Percentiles rank a stretch among this genome's conserved stretches.
Evolutionary conservation across 1,140 invertebrate genomes (phyloP).

Genomic region (Lasioglossum albipes): DNA sequence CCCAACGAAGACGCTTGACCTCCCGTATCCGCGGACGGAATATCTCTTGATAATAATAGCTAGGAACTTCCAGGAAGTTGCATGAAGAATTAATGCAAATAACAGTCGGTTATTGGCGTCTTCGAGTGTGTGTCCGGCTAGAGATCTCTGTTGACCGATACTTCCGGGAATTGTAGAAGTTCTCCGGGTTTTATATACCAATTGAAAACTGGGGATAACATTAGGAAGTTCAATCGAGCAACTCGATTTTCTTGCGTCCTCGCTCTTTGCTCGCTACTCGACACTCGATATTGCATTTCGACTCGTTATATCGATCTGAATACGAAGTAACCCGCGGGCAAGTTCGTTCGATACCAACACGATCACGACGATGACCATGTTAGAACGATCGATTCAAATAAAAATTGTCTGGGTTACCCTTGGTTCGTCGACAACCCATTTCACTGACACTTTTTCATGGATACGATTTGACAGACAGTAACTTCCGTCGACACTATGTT

Average conservation of each 20-base stretch:
- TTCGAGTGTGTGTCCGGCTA: constrained; percentile 49
- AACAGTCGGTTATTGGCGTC: constrained; percentile 66
- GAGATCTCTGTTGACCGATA: constrained; percentile 65
- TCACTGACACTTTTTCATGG: too few species aligned
- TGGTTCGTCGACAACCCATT: too few species aligned
- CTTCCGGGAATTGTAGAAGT: constrained; percentile 51
- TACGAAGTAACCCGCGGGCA: constrained; percentile 10
- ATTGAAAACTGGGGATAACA: constrained; percentile 57
- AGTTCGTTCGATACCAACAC: too few species aligned
- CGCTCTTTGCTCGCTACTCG: constrained; percentile 34
- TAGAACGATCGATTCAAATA: too few species aligned
- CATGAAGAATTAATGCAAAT: constrained; percentile 64
- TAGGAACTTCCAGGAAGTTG: constrained; percentile 40
- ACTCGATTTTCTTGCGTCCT: constrained; percentile 59
- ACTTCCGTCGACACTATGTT: too few species aligned
- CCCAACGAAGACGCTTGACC: constrained; percentile 5
- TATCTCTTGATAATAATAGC: constrained; percentile 30
- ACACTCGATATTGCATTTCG: constrained; percentile 56
- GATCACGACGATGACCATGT: too few species aligned
- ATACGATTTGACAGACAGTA: too few species aligned
- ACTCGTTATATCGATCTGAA: constrained; percentile 49
- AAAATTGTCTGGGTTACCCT: too few species aligned
- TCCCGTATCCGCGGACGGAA: neutral
- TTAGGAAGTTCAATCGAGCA: constrained; percentile 63
- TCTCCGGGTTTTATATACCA: constrained; percentile 53